Evolutionary conservation across 2,888 invertebrate genomes (phyloP).

Genomic region (Drosophila prostipennis): DNA sequence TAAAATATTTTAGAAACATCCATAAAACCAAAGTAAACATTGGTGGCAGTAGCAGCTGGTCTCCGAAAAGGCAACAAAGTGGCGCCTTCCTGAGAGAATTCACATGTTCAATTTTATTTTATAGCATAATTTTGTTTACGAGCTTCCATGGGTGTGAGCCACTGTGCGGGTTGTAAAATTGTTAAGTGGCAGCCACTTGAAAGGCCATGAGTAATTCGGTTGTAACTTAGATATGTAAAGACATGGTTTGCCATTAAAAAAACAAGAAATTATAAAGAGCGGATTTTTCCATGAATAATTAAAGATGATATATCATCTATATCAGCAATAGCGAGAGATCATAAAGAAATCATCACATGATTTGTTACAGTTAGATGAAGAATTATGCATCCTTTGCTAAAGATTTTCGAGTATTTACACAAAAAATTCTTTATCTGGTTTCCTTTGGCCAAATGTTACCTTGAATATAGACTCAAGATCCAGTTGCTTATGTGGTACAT

Average conservation of each 20-base stretch:
- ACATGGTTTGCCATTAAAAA: not conserved
- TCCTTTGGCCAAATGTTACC: not conserved
- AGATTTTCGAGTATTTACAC: not conserved
- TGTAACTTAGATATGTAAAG: conserved; percentile 12
- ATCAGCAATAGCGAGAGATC: too few species aligned
- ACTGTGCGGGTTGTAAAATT: conserved; percentile 51
- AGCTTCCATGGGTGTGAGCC: conserved; percentile 38
- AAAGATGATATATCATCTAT: not conserved
- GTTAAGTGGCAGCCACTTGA: conserved; percentile 52
- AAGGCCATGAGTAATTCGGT: conserved; percentile 30
- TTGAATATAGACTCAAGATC: not conserved
- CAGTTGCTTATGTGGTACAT: conserved; percentile 17
- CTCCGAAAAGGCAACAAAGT: conserved; percentile 21
- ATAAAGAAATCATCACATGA: not conserved
- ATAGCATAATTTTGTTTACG: conserved; percentile 57
- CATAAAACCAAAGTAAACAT: conserved; percentile 61
- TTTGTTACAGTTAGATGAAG: not conserved
- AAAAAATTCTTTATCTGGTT: not conserved
- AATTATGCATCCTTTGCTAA: too few species aligned
- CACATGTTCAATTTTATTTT: conserved; percentile 57
- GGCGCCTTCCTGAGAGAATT: conserved; percentile 39
- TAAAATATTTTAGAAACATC: conserved; percentile 27
- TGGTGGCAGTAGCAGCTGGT: conserved; percentile 44
- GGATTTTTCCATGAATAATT: not conserved
- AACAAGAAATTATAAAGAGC: not conserved